Evolutionary conservation across 2,888 invertebrate species (phyloP), one percentile per base, ranked within the genome.

Genomic region (Colostygia pectinataria): DNA sequence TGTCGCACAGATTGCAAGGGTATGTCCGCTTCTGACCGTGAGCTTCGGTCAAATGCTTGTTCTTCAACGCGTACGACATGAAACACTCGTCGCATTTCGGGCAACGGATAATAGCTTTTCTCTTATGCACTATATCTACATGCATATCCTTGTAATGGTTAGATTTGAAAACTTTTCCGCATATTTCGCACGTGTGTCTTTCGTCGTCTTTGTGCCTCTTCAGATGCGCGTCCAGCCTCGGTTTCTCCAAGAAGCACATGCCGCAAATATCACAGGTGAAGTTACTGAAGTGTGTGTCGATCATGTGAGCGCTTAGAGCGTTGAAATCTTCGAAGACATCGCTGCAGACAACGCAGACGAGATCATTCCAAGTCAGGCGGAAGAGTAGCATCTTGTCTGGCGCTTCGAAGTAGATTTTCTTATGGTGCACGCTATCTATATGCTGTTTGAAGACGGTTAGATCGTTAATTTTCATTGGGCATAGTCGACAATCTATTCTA

Each of bases 131-230:
- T 18, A 87, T 85, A 44, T 88, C 88, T 0, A 88, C 85, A 29
- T 90, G 90, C 84, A 87, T 84, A 20, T 88, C 87, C 18, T 86
- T 88, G 2, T 88, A 88, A 33, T 87, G 86, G 24, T 87, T 87
- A 0, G 85, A 85, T 53, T 84, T 84, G 63, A 91, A 91, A 0
- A 80, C 82, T 56, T 90, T 90, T 0, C 89, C 90, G 53, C 91
- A 91, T 0, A 89, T 73, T 15, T 90, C 87, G 43, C 93, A 93
- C 0, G 86, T 87, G 53, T 91, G 85, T 0, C 80, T 74, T 18
- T 91, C 92, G 44, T 90, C 91, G 34, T 91, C 90, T 1, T 84
- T 84, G 25, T 90, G 90, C 3, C 84, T 50, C 24, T 84, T 86
- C 18, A 85, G 41, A 67, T 92, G 92, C 0, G 87, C 91, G 9